phyloP scores from a whole-genome alignment of 2,113 vertebrate genomes.

The Rhineura floridana region DNA sequence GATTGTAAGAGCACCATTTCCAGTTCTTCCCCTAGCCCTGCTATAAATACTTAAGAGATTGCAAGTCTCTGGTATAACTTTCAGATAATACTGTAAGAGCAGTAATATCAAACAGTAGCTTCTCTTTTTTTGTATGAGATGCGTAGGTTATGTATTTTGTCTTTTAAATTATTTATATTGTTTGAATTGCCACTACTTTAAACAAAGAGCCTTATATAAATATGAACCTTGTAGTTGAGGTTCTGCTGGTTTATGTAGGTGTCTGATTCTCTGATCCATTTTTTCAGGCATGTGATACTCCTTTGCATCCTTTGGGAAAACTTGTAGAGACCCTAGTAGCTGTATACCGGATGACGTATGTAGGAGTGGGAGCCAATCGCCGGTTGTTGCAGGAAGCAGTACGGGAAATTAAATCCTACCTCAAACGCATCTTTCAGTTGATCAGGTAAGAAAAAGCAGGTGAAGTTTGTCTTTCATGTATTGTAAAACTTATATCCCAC shows the following conservation, averaged over 20 bases:
- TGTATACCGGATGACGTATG: slow-evolving; percentile 97
- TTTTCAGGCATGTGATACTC: slow-evolving; percentile 93
- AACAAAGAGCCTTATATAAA: background rate
- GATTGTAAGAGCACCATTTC: background rate
- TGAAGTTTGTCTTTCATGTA: background rate
- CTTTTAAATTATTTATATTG: background rate
- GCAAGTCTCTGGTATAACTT: background rate
- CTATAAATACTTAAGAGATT: background rate
- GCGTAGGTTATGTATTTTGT: background rate
- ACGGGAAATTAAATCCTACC: slow-evolving; percentile 95
- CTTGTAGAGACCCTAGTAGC: slow-evolving; percentile 92
- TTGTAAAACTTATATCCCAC: background rate
- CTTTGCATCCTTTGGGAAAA: slow-evolving; percentile 91
- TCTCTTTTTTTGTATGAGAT: background rate
- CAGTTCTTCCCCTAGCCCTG: background rate
- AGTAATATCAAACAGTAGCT: background rate
- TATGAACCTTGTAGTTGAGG: background rate
- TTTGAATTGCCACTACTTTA: background rate
- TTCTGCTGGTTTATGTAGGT: background rate
- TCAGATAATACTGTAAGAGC: background rate
- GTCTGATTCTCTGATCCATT: slow-evolving; percentile 3
- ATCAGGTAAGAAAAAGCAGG: slow-evolving; percentile 79
- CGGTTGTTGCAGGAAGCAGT: slow-evolving; percentile 93
- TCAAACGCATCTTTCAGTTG: slow-evolving; percentile 90
- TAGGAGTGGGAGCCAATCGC: slow-evolving; percentile 95